Base-by-base conservation (phyloP, 30 jellyfish, hydroid and myxozoan genomes). In the Aurelia aurita region DNA sequence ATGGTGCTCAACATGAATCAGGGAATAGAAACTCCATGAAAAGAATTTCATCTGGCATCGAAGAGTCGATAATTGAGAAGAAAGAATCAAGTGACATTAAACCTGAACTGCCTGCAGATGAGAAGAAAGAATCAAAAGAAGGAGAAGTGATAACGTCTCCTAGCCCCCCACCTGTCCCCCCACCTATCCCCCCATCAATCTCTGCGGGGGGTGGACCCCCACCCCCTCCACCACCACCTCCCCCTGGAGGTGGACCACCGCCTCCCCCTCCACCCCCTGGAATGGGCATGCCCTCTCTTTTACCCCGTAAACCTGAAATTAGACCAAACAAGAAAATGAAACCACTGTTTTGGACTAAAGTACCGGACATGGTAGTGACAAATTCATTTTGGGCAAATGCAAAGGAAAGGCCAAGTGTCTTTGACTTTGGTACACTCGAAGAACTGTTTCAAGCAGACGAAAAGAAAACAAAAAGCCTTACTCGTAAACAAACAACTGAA, bases 331-430 rank as follows among this genome's bases (percentile, higher is more conserved):
- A 74, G 55, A 93, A 93, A 46, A 64, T 93, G 87, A 93, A 83
- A 77, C 96, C 97, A 7, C 64, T 87, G 83, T 93, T 93, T 75
- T 93, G 98, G 98, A 87, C 90, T 15, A 93, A 93, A 69, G 88
- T 93, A 28, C 98, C 98, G 2, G 98, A 93, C 31, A 69, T 68
- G 54, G 45, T 27, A 18, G 91, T 93, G 20, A 58, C 87, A 19
- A 58, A 85, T 31, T 87, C 98, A 21, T 58, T 93, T 44, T 93
- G 98, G 98, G 61, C 53, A 19, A 88, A 63, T 26, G 93, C 96
- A 26, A 74, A 62, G 35, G 98, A 93, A 43, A 62, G 80, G 65
- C 1, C 32, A 43, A 74, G 77, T n/a, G 77, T 35, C 29, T 77
- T 93, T 62, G 87, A 93, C 53, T 58, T 77, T 65, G 72, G 27